phyloP scores from a whole-genome alignment of 2,888 invertebrate species.

The Incurvaria masculella region DNA sequence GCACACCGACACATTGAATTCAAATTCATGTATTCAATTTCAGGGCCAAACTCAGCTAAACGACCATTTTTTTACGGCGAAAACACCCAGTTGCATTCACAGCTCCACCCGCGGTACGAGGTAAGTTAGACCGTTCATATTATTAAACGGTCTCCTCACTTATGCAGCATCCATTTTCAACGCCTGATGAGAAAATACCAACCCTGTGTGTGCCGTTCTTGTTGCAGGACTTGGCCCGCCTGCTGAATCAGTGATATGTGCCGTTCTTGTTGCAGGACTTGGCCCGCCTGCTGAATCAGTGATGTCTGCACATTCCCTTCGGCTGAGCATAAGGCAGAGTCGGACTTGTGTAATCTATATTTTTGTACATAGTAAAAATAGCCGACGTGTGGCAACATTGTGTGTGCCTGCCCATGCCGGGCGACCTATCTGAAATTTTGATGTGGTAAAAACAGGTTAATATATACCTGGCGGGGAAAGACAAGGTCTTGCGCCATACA shows the following conservation, averaged over 20 bases:
- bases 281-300: slow-evolving; percentile 40
- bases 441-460: too few relatives aligned
- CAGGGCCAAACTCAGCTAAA: slow-evolving; percentile 51
- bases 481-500: too few relatives aligned
- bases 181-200: not conserved
- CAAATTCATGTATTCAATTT: slow-evolving; percentile 10
- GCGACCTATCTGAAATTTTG: too few relatives aligned
- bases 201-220: slow-evolving; percentile 11
- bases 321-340: too few relatives aligned
- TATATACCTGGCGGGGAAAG: too few relatives aligned
- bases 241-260: slow-evolving; percentile 34
- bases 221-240: slow-evolving; percentile 40
- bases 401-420: too few relatives aligned
- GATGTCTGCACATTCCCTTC: slow-evolving; percentile 18
- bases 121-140: slow-evolving; percentile 21
- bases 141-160: too few relatives aligned
- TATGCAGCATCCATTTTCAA: too few relatives aligned
- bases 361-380: too few relatives aligned
- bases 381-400: too few relatives aligned
- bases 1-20: slow-evolving; percentile 1
- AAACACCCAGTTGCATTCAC: slow-evolving; percentile 25
- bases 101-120: slow-evolving; percentile 38
- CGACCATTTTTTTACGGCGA: slow-evolving; percentile 48
- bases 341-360: too few relatives aligned
- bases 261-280: slow-evolving; percentile 32